phyloP scores from a whole-genome alignment of 2,888 invertebrate species.

The Platypus cylindrus region DNA sequence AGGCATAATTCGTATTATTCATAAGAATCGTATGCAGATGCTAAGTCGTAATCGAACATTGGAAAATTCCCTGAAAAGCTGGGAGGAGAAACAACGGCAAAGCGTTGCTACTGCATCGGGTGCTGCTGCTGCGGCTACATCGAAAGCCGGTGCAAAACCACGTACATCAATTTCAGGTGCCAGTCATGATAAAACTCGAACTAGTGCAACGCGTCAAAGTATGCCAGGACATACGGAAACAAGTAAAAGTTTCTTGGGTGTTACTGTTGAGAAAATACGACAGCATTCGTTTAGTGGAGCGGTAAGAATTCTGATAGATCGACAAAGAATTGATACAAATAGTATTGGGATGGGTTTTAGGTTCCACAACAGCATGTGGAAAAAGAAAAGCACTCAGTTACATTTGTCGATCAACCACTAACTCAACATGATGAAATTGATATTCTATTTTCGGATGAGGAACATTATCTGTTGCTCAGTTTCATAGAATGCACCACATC shows the following conservation, averaged over 20 bases:
- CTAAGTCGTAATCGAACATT: slow-evolving; percentile 80
- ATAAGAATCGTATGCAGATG: slow-evolving; percentile 96
- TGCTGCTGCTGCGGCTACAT: too few species aligned
- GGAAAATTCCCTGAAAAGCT: slow-evolving; percentile 77
- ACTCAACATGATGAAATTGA: slow-evolving; percentile 29
- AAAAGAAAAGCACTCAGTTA: slow-evolving; percentile 26
- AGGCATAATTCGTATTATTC: slow-evolving; percentile 88
- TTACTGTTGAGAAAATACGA: slow-evolving; percentile 33
- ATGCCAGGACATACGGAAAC: slow-evolving; percentile 30
- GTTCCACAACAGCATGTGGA: slow-evolving; percentile 20
- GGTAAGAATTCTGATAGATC: slow-evolving; percentile 15
- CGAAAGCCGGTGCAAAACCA: slow-evolving; percentile 35
- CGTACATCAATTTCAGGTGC: slow-evolving; percentile 28
- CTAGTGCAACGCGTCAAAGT: slow-evolving; percentile 33
- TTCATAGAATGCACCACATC: slow-evolving; percentile 76
- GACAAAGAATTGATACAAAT: too few species aligned
- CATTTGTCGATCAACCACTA: slow-evolving; percentile 29
- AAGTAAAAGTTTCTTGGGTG: slow-evolving; percentile 30
- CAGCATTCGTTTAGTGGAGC: slow-evolving; percentile 36
- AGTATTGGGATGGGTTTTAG: neutral
- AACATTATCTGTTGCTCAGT: slow-evolving; percentile 56
- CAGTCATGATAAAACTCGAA: slow-evolving; percentile 30
- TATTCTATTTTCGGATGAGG: slow-evolving; percentile 45
- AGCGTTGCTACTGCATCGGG: slow-evolving; percentile 38
- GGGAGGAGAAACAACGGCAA: slow-evolving; percentile 73